Evolutionary conservation across 2,888 invertebrate genomes (phyloP).

Genomic region (Patella depressa): DNA sequence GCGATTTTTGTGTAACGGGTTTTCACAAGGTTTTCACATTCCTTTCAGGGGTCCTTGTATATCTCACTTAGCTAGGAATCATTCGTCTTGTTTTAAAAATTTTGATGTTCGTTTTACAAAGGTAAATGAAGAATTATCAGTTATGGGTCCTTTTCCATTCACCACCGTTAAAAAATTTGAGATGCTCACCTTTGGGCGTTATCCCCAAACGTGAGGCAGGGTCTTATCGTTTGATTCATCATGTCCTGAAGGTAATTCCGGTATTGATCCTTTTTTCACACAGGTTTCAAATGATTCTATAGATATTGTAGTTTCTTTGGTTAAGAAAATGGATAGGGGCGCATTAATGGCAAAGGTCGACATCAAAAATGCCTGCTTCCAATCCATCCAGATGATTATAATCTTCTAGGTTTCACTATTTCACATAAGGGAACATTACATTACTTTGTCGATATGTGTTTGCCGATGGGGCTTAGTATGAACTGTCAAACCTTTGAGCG

Average conservation of each 20-base stretch:
- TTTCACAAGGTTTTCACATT: background rate
- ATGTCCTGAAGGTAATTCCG: background rate
- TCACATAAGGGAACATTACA: background rate
- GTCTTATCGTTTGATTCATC: background rate
- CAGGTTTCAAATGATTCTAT: background rate
- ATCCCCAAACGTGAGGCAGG: background rate
- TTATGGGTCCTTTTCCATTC: background rate
- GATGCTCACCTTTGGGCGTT: background rate
- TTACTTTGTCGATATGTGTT: conserved; percentile 6
- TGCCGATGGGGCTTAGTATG: conserved; percentile 6
- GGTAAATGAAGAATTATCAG: background rate
- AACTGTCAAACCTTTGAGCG: background rate
- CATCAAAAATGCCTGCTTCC: background rate
- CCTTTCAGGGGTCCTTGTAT: background rate
- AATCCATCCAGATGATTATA: no score
- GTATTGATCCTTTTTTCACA: background rate
- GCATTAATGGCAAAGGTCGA: conserved; percentile 1
- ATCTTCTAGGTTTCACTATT: background rate
- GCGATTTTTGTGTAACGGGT: background rate
- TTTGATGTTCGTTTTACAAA: background rate
- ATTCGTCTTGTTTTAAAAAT: background rate
- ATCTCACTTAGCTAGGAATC: background rate
- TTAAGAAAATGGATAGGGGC: background rate
- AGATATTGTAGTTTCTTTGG: background rate
- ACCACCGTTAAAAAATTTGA: background rate